Evolutionary conservation across 2,113 vertebrate genomes (phyloP).

Genomic region (Scatophagus argus): DNA sequence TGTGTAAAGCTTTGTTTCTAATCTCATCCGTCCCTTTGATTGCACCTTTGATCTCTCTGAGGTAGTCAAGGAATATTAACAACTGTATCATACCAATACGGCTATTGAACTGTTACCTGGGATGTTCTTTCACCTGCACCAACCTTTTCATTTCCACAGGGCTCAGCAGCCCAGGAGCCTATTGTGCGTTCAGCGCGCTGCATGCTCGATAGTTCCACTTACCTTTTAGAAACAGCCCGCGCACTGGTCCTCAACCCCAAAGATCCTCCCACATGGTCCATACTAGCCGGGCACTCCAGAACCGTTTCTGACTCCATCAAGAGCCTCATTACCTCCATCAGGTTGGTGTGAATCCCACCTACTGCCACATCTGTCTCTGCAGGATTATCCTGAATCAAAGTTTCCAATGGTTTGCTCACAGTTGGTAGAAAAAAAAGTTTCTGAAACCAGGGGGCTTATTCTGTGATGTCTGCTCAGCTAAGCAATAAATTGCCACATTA

Average conservation of each 20-base stretch:
- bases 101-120: constrained; percentile 41
- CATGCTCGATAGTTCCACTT: constrained; percentile 97
- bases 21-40: constrained; percentile 67
- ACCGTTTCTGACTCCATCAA: constrained; percentile 99
- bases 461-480: constrained; percentile 28
- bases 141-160: constrained; percentile 80
- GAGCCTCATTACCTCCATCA: constrained; percentile 98
- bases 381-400: constrained; percentile 26
- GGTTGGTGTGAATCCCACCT: constrained; percentile 81
- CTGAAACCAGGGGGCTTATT: constrained; percentile 27
- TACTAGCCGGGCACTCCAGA: constrained; percentile 96
- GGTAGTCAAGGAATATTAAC: constrained; percentile 68
- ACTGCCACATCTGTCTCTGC: constrained; percentile 19
- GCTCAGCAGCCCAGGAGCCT: constrained; percentile 94
- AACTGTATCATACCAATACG: constrained; percentile 42
- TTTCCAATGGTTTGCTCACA: constrained; percentile 19
- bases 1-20: constrained; percentile 71
- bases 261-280: constrained; percentile 97
- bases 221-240: constrained; percentile 93
- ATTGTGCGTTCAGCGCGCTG: constrained; percentile 94
- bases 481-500: constrained; percentile 49
- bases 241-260: constrained; percentile 97
- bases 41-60: constrained; percentile 69
- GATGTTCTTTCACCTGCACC: constrained; percentile 34
- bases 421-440: constrained; percentile 5